A percentile compares a stretch with the other conserved stretches of the same genome.
These are phyloP conservation scores for Scrobipalpa atriplicella DNA, from an alignment of 2,888 invertebrate genomes.

Conservation along the genomic window DNA sequence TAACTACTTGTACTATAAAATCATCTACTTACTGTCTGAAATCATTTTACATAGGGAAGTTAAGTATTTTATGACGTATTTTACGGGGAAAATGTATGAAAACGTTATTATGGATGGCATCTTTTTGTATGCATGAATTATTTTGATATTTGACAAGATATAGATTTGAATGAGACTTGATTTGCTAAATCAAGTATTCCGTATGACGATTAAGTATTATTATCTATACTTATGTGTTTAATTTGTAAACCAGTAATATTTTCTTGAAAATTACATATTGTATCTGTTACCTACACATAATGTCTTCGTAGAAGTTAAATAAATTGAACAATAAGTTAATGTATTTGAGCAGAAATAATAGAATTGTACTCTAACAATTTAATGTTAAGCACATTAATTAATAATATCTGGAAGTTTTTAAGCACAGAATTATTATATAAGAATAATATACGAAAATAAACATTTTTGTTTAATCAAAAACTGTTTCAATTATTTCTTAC, in stretches of 20 bases:
- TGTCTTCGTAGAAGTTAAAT: neutral
- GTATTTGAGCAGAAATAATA: constrained; percentile 42
- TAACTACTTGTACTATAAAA: constrained; percentile 9
- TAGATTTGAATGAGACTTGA: constrained; percentile 7
- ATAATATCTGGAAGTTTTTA: constrained; percentile 20
- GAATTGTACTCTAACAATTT: constrained; percentile 31
- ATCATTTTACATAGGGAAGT: neutral
- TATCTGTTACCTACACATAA: neutral
- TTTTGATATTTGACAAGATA: constrained; percentile 15
- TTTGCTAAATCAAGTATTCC: constrained; percentile 9
- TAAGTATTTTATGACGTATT: constrained; percentile 37
- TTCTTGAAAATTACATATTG: too few species aligned
- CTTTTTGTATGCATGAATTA: constrained; percentile 33
- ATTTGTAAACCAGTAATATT: neutral
- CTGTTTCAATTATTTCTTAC: constrained; percentile 7
- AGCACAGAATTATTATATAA: constrained; percentile 32
- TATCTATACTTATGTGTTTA: constrained; percentile 23
- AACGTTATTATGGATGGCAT: constrained; percentile 35
- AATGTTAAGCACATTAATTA: constrained; percentile 14
- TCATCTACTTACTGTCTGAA: constrained; percentile 18
- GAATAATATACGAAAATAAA: constrained; percentile 38
- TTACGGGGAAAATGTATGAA: constrained; percentile 33
- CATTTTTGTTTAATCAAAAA: constrained; percentile 40
- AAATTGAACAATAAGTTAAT: neutral
- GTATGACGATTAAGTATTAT: constrained; percentile 24